Base-by-base conservation (phyloP, 2,888 invertebrate species). In the Drosophila trichaetosa region DNA sequence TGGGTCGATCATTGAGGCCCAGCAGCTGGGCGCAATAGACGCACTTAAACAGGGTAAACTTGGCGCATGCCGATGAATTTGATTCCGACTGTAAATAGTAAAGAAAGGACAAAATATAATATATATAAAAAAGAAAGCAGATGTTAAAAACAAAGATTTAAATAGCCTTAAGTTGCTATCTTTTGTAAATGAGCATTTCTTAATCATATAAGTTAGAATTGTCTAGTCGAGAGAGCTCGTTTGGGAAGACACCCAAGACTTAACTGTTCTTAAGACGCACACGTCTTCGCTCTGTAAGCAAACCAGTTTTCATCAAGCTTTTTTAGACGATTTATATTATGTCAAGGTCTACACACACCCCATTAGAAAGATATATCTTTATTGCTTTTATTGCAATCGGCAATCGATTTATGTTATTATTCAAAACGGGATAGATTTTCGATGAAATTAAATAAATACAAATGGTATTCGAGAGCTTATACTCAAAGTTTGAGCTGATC, bases 1-100 rank as follows among this genome's bases (percentile, higher is more conserved):
- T 97, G 40, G 98, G 97, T 54, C 95, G 94, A 89, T 95, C 95
- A 48, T 93, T 94, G 42, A 93, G 92, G 48, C 94, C 94, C 58
- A 96, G 93, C 51, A 93, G 86, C 86, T 94, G 94, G 36, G 90
- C 91, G 91, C 95, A 95, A 90, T 94, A 94, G 73, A 94, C 94
- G 90, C 95, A 95, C 91, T 94, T 95, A 56, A 91, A 90, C 16
- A 92, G 85, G 21, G 92, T 88, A 56, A 91, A 90, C 70, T 92
- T 91, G 27, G 91, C 89, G 24, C 86, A 91, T 51, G 90, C 91
- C 71, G 94, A 93, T 42, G 93, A 91, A 70, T 89, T 91, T 34
- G 91, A 92, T 80, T 91, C 91, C 53, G 92, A 91, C 91, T 91
- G 80, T 18, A 72, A 80, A 34, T 21, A 49, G 77, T 18, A 46